Base-by-base conservation (phyloP, 92 coral and sea anemone genomes). In the Epizoanthus fatuus region DNA sequence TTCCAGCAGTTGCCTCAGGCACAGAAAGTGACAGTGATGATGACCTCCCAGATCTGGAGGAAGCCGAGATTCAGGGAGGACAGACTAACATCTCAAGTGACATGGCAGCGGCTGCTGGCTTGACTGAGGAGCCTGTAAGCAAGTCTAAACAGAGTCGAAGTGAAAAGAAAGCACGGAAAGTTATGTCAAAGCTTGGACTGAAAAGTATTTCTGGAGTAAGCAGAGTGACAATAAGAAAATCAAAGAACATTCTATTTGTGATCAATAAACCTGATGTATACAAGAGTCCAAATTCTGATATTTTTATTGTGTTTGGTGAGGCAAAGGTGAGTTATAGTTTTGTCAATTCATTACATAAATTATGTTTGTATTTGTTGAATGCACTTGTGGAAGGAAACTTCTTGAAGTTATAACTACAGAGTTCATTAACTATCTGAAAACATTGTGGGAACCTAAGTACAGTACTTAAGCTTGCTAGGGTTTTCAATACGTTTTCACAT, bases 1-100 rank as follows among this genome's bases (percentile, higher is more conserved):
- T 17, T 51, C 14, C 40, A 86, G 90, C 89, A 66, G 85, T 92
- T 72, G 97, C 94, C 63, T 97, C 99, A 32, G 99, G 99, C 75
- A 97, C 99, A 4, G 99, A 97, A 86, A 97, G 99, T 84, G 99
- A 95, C 90, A 97, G 99, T 83, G 99, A 97, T 74, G 99, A 97
- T 72, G 99, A 97, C 57, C 39, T 91, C 29, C 99, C 99, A 81
- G 99, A 97, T 2, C 83, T 95, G 25, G 99, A 97, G 71, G 99
- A 97, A 66, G 93, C 91, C 22, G 95, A 87, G 38, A 90, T 40
- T 42, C 70, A 71, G 49, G 87, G 90, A 35, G 93, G 83, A 6
- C 95, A 91, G 62, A 70, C 96, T 1, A 85, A 73, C 44, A 87
- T 93, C 37, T 42, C 93, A 1, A 93, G 95, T 40, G 98, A 93